Conservation (phyloP, 2,888 invertebrate species). For the Luffia ferchaultella region DNA sequence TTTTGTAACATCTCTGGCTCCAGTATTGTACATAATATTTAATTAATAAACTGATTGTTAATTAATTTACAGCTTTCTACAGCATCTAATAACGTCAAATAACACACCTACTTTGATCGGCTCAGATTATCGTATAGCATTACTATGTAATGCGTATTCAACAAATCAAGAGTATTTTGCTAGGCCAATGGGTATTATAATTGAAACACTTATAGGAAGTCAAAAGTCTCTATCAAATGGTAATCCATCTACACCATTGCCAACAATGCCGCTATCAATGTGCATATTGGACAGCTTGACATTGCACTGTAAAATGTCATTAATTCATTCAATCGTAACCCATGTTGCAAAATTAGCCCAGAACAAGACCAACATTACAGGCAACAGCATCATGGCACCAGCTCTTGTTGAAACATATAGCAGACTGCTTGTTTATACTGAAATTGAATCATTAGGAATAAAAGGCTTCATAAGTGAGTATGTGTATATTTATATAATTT, state of each 20-base stretch:
- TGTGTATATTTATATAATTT: too few species aligned
- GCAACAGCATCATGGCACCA: slow-evolving; percentile 74
- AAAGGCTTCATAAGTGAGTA: slow-evolving; percentile 92
- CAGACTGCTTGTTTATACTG: slow-evolving; percentile 90
- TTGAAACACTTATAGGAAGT: slow-evolving; percentile 83
- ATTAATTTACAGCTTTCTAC: slow-evolving; percentile 79
- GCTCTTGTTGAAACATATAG: slow-evolving; percentile 96
- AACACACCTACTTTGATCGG: slow-evolving; percentile 77
- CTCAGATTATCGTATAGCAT: slow-evolving; percentile 88
- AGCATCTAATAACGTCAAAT: slow-evolving; percentile 82
- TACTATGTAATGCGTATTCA: slow-evolving; percentile 94
- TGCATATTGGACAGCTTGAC: slow-evolving; percentile 92
- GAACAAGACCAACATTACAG: slow-evolving; percentile 80
- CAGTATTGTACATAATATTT: slow-evolving; percentile 3
- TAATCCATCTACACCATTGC: slow-evolving; percentile 65
- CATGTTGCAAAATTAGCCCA: slow-evolving; percentile 92
- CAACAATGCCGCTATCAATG: slow-evolving; percentile 91
- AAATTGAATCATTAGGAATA: slow-evolving; percentile 95
- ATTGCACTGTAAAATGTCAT: slow-evolving; percentile 93
- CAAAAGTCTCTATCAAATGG: slow-evolving; percentile 66
- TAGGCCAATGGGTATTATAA: slow-evolving; percentile 90
- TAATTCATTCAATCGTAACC: slow-evolving; percentile 83
- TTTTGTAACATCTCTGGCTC: too few species aligned
- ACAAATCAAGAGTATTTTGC: slow-evolving; percentile 92
- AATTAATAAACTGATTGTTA: slow-evolving; percentile 14